Evolutionary conservation across 2,113 vertebrate species (phyloP).

Genomic region (Ophthalmotilapia sp.): DNA sequence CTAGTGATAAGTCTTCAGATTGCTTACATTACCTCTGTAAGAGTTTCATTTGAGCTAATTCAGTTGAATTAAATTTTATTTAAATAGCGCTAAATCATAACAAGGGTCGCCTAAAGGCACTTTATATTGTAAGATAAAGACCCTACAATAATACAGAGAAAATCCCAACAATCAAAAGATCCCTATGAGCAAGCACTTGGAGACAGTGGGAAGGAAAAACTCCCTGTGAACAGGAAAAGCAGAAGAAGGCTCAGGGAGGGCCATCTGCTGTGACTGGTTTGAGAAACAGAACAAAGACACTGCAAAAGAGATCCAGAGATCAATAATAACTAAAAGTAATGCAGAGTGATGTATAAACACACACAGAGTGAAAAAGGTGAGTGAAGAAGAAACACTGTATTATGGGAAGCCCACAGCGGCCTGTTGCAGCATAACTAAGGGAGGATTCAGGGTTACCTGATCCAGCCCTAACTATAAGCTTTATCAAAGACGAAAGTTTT

Average conservation of each 20-base stretch:
- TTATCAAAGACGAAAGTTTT: neutral
- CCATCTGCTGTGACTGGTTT: neutral
- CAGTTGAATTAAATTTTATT: neutral
- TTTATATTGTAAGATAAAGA: neutral
- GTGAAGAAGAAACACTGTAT: neutral
- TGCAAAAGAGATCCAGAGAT: neutral
- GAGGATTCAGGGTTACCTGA: neutral
- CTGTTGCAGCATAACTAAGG: neutral
- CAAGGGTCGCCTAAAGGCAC: neutral
- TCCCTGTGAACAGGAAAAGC: neutral
- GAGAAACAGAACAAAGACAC: neutral
- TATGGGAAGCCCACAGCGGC: neutral
- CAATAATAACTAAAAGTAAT: neutral
- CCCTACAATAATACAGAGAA: neutral
- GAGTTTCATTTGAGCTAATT: neutral
- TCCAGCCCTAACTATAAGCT: neutral
- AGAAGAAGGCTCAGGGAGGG: neutral
- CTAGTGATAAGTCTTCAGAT: neutral
- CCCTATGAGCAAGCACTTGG: neutral
- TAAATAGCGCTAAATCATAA: neutral
- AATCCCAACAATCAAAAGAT: neutral
- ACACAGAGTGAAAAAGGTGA: neutral
- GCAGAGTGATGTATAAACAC: neutral
- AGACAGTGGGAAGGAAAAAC: neutral
- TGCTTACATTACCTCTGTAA: neutral